A percentile compares a stretch with the other conserved stretches of the same genome.
These are phyloP conservation scores for Iphiclides podalirius DNA, from an alignment of 2,888 invertebrate genomes.

Conservation along the genomic window DNA sequence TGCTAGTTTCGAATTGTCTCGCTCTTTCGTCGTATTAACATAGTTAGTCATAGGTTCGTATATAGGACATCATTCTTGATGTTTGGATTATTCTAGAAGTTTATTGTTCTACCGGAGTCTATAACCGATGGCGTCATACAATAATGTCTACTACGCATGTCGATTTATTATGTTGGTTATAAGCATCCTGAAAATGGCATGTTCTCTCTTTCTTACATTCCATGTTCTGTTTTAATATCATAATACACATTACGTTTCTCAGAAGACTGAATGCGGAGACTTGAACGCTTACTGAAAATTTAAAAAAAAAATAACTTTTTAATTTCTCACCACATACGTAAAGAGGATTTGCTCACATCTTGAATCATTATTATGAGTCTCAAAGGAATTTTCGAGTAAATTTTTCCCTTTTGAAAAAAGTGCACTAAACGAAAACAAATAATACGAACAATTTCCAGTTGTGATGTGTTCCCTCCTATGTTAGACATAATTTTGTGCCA, in stretches of 20 bases:
- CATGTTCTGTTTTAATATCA: conserved; percentile 52
- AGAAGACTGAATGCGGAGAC: conserved; percentile 73
- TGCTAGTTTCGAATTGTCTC: conserved; percentile 60
- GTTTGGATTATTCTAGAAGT: conserved; percentile 26
- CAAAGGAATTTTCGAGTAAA: conserved; percentile 2
- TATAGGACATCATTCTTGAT: conserved; percentile 52
- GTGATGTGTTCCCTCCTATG: conserved; percentile 77
- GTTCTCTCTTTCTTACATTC: conserved; percentile 54
- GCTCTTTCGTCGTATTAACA: conserved; percentile 46
- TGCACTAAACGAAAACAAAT: conserved; percentile 45
- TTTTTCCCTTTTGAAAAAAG: conserved; percentile 28
- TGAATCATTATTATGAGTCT: conserved; percentile 45
- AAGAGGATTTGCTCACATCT: conserved; percentile 65
- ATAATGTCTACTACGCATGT: conserved; percentile 42
- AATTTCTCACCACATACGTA: conserved; percentile 44
- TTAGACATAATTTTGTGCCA: conserved; percentile 76
- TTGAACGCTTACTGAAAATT: conserved; percentile 28
- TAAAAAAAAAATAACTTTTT: conserved; percentile 42
- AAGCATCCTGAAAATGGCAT: conserved; percentile 30
- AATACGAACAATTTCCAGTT: conserved; percentile 59
- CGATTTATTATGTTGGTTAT: conserved; percentile 49
- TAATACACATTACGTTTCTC: conserved; percentile 63
- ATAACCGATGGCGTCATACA: conserved; percentile 38
- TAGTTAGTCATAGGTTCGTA: conserved; percentile 45
- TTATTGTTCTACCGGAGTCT: conserved; percentile 57